Evolutionary conservation across 1,140 invertebrate species (phyloP).

Genomic region (Leguminivora glycinivorella): DNA sequence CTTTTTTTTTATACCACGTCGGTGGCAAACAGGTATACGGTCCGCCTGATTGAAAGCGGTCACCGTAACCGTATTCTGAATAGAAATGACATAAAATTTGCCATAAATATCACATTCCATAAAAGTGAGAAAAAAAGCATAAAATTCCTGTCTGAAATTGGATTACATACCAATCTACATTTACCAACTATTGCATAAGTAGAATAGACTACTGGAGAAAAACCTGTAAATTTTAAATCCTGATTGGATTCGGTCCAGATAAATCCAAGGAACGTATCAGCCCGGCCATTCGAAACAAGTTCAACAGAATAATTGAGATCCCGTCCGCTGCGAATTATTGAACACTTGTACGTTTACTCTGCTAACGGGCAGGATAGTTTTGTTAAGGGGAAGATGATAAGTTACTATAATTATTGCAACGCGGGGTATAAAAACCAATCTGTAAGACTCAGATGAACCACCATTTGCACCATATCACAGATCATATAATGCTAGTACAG

Average conservation of each 20-base stretch:
- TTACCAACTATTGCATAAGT: background rate
- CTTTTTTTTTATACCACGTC: too few relatives aligned
- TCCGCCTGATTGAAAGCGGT: too few relatives aligned
- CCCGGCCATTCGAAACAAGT: constrained; percentile 23
- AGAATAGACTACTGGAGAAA: background rate
- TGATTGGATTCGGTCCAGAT: constrained; percentile 12
- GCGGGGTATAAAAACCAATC: too few relatives aligned
- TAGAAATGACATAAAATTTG: too few relatives aligned
- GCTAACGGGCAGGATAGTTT: constrained; percentile 27
- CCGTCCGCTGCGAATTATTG: constrained; percentile 12
- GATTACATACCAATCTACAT: background rate
- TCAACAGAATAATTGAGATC: constrained; percentile 27
- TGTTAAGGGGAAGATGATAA: constrained; percentile 5
- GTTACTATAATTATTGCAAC: too few relatives aligned
- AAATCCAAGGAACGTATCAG: constrained; percentile 24
- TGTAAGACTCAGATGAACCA: too few relatives aligned
- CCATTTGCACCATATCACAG: too few relatives aligned
- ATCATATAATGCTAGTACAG: too few relatives aligned
- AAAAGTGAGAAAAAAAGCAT: too few relatives aligned
- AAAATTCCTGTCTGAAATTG: background rate
- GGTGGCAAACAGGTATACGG: too few relatives aligned
- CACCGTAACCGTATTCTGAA: too few relatives aligned
- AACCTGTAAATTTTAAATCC: constrained; percentile 14
- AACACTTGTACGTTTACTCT: constrained; percentile 26
- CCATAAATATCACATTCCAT: too few relatives aligned